Evolutionary conservation across 1,140 invertebrate species (phyloP), one percentile per base, ranked within the genome.

Genomic region (Drosophila punjabiensis): DNA sequence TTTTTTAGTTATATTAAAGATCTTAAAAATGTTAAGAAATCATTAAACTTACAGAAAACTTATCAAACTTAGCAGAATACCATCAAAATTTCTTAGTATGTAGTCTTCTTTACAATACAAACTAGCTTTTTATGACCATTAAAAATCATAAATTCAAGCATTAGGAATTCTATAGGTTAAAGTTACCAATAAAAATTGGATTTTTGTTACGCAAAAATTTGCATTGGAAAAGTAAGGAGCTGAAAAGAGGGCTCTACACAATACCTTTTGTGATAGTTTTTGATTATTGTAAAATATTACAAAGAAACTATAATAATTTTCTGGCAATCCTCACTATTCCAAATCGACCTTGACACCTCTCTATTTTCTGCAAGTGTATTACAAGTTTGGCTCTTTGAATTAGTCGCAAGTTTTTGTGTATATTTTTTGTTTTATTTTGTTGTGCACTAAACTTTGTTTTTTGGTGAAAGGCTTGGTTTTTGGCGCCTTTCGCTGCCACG

Each of bases 401-500:
- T 32, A 63, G 41, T 61, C 41, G 37, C 60, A 3, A 43, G 35
- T 66, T 50, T 59, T 20, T 52, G 41, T 59, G 39, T n/a, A n/a
- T n/a, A n/a, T n/a, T n/a, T 47, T 28, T 28, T 24, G 24, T 28
- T 45, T 35, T 28, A 37, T 35, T 56, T 63, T 56, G 50, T 33
- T 53, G 10, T 55, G 30, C 7, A 43, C 35, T 45, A 55, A 50
- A 41, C 20, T 41, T 35, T 33, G 11, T 14, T 55, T 16, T 33
- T 55, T 56, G 69, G 85, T 88, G 74, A 87, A 87, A 83, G 84
- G 84, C 67, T 74, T 69, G 14, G 33, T 18, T 37, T 70, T 61
- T 56, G 61, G 43, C 78, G 76, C 69, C 81, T 88, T 89, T 88
- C 85, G 56, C 77, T 59, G 65, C 73, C 86, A 85, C 82, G 81